Conservation (phyloP, 1,140 invertebrate genomes). For the Danaus plexippus region DNA sequence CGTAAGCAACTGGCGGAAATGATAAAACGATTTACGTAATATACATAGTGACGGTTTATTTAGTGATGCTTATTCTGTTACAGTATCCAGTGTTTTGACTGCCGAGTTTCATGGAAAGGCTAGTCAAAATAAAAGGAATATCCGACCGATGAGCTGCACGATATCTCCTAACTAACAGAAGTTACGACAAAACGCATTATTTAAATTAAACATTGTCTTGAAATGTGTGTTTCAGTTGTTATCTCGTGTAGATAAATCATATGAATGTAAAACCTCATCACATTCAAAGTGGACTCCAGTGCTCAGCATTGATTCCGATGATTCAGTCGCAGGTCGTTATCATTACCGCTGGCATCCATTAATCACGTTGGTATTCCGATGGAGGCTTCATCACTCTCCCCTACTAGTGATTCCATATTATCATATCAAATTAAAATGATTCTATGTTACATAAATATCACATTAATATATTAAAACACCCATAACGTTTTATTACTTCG, state of each 20-base stretch:
- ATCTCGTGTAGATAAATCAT: too few species aligned
- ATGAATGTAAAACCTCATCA: slow-evolving; percentile 6
- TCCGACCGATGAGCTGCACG: neutral
- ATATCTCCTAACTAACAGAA: neutral
- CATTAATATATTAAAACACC: too few species aligned
- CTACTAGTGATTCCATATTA: slow-evolving; percentile 12
- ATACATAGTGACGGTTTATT: too few species aligned
- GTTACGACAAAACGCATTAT: slow-evolving; percentile 11
- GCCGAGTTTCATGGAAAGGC: too few species aligned
- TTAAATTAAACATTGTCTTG: slow-evolving; percentile 6
- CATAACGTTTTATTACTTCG: too few species aligned
- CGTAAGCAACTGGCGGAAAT: slow-evolving; percentile 1
- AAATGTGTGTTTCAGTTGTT: too few species aligned
- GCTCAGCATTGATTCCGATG: slow-evolving; percentile 48
- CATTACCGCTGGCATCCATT: slow-evolving; percentile 64
- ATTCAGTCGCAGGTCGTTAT: slow-evolving; percentile 61
- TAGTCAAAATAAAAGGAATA: too few species aligned
- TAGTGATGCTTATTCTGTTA: too few species aligned
- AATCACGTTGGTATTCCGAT: slow-evolving; percentile 63
- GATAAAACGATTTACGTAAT: slow-evolving; percentile 1
- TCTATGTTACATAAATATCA: too few species aligned
- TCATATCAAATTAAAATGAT: too few species aligned
- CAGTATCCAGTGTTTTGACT: too few species aligned
- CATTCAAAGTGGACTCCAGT: slow-evolving; percentile 17
- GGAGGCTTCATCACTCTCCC: slow-evolving; percentile 29